phyloP scores from a whole-genome alignment of 2,113 vertebrate species.

The Cariama cristata region DNA sequence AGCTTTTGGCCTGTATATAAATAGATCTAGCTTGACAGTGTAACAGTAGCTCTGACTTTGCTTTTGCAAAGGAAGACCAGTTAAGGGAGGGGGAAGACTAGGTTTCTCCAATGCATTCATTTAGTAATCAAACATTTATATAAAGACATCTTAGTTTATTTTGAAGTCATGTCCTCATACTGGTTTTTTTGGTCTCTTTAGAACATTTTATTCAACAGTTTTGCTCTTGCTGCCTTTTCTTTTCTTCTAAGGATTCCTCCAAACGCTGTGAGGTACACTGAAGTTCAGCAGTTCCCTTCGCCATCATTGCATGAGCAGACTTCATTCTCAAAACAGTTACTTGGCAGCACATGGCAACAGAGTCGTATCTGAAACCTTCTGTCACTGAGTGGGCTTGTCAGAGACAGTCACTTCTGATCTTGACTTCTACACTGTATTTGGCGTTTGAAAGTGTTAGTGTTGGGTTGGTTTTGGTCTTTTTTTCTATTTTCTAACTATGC shows the following conservation, averaged over 20 bases:
- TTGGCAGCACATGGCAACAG: background rate
- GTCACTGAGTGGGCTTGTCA: background rate
- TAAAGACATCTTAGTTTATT: conserved; percentile 1
- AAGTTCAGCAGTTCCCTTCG: background rate
- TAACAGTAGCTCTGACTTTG: conserved; percentile 18
- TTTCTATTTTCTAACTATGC: background rate
- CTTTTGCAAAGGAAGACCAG: background rate
- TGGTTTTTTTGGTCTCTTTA: background rate
- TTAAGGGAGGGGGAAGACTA: background rate
- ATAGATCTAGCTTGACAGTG: background rate
- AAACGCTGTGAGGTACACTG: background rate
- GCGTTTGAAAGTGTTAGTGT: background rate
- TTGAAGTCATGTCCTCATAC: background rate
- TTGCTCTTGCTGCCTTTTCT: background rate
- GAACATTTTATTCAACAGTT: background rate
- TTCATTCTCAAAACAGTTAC: conserved; percentile 5
- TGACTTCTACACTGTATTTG: background rate
- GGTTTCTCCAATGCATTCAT: background rate
- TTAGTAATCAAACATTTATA: conserved; percentile 8
- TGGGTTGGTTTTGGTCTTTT: background rate
- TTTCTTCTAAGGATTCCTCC: background rate
- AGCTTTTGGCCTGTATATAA: background rate
- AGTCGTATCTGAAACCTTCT: background rate
- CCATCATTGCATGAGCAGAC: background rate
- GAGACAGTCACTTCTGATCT: background rate